Percentiles rank a stretch among this genome's conserved stretches.
These are phyloP conservation scores for Monopterus albus DNA, from an alignment of 2,113 vertebrate genomes.

Conservation along the genomic window DNA sequence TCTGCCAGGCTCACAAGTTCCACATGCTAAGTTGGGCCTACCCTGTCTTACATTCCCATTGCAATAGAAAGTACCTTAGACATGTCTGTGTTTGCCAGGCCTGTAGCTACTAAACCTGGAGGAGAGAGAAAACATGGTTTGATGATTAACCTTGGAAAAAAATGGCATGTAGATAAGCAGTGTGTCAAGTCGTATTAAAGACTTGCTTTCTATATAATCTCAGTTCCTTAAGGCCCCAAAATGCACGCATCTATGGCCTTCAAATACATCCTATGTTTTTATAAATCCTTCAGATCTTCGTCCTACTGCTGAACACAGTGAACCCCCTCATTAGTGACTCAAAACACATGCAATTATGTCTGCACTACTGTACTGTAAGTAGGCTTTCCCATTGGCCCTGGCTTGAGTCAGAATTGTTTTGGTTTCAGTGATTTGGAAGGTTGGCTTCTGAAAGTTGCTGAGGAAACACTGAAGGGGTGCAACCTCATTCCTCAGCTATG, in stretches of 20 bases:
- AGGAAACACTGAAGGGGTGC: slow-evolving; percentile 37
- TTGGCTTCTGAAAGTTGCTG: slow-evolving; percentile 35
- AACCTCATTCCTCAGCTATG: slow-evolving; percentile 4
- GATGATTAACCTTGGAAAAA: slow-evolving; percentile 9
- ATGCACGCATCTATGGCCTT: not conserved
- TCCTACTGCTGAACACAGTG: slow-evolving; percentile 12
- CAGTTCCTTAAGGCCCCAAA: not conserved
- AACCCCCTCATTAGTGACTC: slow-evolving; percentile 35
- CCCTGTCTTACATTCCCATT: slow-evolving; percentile 12
- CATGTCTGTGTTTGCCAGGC: slow-evolving; percentile 16
- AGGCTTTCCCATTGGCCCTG: slow-evolving; percentile 11
- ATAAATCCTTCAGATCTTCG: slow-evolving; percentile 15
- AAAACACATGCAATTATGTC: slow-evolving; percentile 22
- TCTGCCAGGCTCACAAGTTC: slow-evolving; percentile 11
- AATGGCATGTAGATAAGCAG: not conserved
- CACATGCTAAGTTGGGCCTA: not conserved
- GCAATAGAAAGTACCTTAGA: slow-evolving; percentile 19
- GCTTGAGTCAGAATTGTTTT: slow-evolving; percentile 48
- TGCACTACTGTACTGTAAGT: not conserved
- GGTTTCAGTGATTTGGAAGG: slow-evolving; percentile 42
- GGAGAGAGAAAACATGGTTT: not conserved
- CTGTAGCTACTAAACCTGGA: slow-evolving; percentile 7
- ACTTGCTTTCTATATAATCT: slow-evolving; percentile 15
- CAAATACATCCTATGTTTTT: slow-evolving; percentile 36
- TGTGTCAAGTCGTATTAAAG: not conserved